These are phyloP conservation scores for Dolomedes plantarius DNA, from an alignment of 2,888 invertebrate species.

Conservation along the genomic window DNA sequence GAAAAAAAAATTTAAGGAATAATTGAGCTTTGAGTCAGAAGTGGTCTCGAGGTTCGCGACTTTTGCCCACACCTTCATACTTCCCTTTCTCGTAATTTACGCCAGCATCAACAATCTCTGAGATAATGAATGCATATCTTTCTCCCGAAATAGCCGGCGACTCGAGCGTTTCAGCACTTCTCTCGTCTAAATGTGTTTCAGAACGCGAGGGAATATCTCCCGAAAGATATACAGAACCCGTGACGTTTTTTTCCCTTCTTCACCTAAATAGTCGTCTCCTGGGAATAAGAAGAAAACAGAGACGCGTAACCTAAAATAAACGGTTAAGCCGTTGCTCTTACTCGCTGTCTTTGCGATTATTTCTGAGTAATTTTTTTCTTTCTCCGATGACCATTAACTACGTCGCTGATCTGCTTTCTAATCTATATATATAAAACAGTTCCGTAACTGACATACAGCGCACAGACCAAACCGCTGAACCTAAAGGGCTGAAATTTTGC, in stretches of 20 bases:
- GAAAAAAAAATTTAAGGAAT: no score
- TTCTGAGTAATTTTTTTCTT: no score
- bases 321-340: neutral
- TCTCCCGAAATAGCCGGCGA: neutral
- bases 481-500: no score
- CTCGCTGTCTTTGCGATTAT: no score
- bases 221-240: neutral
- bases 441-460: no score
- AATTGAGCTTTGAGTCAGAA: no score
- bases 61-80: no score
- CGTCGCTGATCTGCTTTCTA: no score
- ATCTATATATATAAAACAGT: no score
- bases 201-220: neutral
- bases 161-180: neutral
- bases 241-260: neutral
- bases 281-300: neutral
- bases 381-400: no score
- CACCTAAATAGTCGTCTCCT: neutral
- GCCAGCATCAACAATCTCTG: neutral
- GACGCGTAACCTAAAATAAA: neutral
- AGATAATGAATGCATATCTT: conserved; percentile 2
- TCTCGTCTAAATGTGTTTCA: neutral
- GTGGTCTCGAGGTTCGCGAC: no score
- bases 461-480: no score
- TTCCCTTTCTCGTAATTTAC: neutral